Conservation (phyloP, 2,797 vertebrate species). For the Phrynocephalus vlangalii region DNA sequence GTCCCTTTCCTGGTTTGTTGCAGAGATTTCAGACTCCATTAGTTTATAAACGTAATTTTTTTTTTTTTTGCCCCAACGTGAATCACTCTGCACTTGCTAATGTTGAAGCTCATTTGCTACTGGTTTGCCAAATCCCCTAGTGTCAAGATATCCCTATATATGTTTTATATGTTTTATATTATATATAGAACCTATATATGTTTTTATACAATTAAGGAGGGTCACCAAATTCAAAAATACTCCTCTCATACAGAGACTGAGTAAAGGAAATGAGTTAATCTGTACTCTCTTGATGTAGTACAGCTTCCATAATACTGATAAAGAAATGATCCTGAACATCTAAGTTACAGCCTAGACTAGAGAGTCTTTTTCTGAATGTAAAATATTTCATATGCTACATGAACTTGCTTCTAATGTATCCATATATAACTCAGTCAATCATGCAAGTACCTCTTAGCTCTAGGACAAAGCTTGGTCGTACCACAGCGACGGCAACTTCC, state of each 20-base stretch:
- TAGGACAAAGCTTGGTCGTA: neutral
- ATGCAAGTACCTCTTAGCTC: neutral
- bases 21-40: too few relatives aligned
- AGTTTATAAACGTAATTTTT: too few relatives aligned
- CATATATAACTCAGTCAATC: neutral
- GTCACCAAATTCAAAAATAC: constrained; percentile 46
- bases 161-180: too few relatives aligned
- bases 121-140: too few relatives aligned
- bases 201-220: neutral
- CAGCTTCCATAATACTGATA: neutral
- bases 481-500: too few relatives aligned
- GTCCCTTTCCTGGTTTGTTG: too few relatives aligned
- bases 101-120: too few relatives aligned
- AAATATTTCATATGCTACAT: neutral
- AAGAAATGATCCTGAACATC: constrained; percentile 15
- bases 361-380: neutral
- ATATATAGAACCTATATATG: constrained; percentile 40
- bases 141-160: too few relatives aligned
- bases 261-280: constrained; percentile 50
- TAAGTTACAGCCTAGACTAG: neutral
- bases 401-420: neutral
- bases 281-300: constrained; percentile 39
- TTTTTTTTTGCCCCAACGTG: too few relatives aligned
- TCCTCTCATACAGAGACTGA: constrained; percentile 38
- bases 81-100: too few relatives aligned